These are phyloP conservation scores for Mormyrus lacerda DNA, from an alignment of 2,113 vertebrate genomes.

Conservation along the genomic window DNA sequence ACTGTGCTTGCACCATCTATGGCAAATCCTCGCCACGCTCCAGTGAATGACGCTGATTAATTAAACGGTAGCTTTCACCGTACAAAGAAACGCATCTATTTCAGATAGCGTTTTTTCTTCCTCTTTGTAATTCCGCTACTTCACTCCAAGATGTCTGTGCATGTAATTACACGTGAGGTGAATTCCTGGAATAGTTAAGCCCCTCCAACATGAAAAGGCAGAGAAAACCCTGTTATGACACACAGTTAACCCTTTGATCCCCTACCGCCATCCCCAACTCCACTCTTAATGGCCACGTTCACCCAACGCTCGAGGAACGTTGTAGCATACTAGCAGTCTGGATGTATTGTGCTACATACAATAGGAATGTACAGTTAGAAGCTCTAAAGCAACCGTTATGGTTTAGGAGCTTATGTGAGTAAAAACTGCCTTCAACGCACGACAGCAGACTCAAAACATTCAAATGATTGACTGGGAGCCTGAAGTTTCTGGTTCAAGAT, in stretches of 20 bases:
- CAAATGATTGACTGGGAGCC: neutral
- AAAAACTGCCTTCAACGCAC: neutral
- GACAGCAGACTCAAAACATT: neutral
- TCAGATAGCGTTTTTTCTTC: neutral
- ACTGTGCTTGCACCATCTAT: neutral
- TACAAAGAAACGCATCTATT: neutral
- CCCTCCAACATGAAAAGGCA: neutral
- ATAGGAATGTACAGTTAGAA: neutral
- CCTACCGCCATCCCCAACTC: neutral
- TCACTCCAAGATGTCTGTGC: constrained; percentile 15
- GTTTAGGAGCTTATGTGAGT: neutral
- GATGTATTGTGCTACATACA: neutral
- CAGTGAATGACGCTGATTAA: neutral
- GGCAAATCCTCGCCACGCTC: neutral
- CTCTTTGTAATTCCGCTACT: neutral
- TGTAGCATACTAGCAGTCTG: neutral
- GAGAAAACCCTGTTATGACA: neutral
- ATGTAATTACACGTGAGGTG: constrained; percentile 45
- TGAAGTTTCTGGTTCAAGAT: neutral
- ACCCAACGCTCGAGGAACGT: neutral
- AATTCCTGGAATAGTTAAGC: constrained; percentile 41
- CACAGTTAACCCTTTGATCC: neutral
- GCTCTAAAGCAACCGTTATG: neutral
- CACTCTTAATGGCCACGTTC: neutral
- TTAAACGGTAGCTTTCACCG: neutral